Evolutionary conservation across 2,888 invertebrate species (phyloP).

Genomic region (Leucoptera coffeella): DNA sequence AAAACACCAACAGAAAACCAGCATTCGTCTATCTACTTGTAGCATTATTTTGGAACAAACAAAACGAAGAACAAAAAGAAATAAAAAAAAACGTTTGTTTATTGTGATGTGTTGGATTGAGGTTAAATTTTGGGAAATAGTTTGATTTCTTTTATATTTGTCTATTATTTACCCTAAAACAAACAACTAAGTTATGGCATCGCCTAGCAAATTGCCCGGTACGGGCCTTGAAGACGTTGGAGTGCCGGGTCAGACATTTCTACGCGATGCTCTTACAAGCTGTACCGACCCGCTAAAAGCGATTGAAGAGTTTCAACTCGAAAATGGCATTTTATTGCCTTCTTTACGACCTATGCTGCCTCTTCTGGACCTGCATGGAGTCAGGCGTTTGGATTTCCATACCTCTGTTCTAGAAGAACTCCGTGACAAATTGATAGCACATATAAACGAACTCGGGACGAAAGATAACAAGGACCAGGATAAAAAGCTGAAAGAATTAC

Average conservation of each 20-base stretch:
- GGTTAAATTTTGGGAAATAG: too few species aligned
- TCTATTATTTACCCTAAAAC: too few species aligned
- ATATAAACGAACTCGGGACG: constrained; percentile 77
- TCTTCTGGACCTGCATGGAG: constrained; percentile 88
- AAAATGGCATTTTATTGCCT: constrained; percentile 87
- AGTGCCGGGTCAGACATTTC: constrained; percentile 78
- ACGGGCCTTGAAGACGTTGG: constrained; percentile 78
- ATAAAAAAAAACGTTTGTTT: too few species aligned
- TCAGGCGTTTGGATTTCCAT: constrained; percentile 89
- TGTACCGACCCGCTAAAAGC: constrained; percentile 95
- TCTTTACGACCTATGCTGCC: constrained; percentile 93
- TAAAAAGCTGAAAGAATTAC: constrained; percentile 80
- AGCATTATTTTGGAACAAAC: too few species aligned
- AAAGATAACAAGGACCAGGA: constrained; percentile 66
- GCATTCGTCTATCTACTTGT: too few species aligned
- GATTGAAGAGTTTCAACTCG: constrained; percentile 96
- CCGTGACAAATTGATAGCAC: constrained; percentile 60
- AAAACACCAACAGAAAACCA: too few species aligned
- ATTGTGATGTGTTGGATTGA: too few species aligned
- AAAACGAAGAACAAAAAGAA: too few species aligned
- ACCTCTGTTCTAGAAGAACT: constrained; percentile 83
- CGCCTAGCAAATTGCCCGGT: constrained; percentile 39
- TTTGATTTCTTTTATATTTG: too few species aligned
- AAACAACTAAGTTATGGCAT: constrained; percentile 26
- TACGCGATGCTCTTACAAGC: constrained; percentile 88